Percentiles rank a stretch among this genome's conserved stretches.
phyloP scores from a whole-genome alignment of 2,888 invertebrate species.

The Eustalomyia histrio region DNA sequence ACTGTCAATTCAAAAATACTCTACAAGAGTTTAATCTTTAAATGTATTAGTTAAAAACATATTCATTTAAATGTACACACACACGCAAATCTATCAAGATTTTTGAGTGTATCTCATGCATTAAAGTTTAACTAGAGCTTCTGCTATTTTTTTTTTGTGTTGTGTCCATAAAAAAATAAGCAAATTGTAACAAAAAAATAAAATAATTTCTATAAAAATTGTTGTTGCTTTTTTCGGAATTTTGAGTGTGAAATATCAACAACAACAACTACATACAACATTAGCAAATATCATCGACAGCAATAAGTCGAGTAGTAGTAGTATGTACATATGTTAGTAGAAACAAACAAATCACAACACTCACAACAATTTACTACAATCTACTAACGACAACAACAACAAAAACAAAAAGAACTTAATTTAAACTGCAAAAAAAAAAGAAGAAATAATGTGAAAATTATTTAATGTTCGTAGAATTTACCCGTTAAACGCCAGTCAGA shows the following conservation, averaged over 20 bases:
- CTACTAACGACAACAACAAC: constrained; percentile 39
- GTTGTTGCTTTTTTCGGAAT: constrained; percentile 32
- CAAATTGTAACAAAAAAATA: constrained; percentile 46
- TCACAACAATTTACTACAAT: constrained; percentile 29
- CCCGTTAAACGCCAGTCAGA: constrained; percentile 71
- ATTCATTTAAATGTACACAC: neutral
- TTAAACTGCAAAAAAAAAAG: constrained; percentile 36
- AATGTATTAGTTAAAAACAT: constrained; percentile 1
- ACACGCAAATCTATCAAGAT: neutral
- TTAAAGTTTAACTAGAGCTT: constrained; percentile 15
- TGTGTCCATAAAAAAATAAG: constrained; percentile 19
- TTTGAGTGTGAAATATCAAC: constrained; percentile 61
- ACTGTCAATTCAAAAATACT: neutral
- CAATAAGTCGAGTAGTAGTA: neutral
- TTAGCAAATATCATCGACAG: constrained; percentile 26
- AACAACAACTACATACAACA: constrained; percentile 40
- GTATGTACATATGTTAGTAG: constrained; percentile 7
- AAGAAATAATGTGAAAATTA: constrained; percentile 68
- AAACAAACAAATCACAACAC: constrained; percentile 25
- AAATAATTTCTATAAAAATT: constrained; percentile 2
- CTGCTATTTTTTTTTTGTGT: constrained; percentile 29
- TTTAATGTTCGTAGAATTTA: constrained; percentile 70
- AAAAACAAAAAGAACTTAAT: constrained; percentile 47
- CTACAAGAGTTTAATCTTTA: neutral
- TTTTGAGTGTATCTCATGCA: constrained; percentile 4